Conservation (phyloP, 1,140 invertebrate species). For the Ceratosolen solmsi region DNA sequence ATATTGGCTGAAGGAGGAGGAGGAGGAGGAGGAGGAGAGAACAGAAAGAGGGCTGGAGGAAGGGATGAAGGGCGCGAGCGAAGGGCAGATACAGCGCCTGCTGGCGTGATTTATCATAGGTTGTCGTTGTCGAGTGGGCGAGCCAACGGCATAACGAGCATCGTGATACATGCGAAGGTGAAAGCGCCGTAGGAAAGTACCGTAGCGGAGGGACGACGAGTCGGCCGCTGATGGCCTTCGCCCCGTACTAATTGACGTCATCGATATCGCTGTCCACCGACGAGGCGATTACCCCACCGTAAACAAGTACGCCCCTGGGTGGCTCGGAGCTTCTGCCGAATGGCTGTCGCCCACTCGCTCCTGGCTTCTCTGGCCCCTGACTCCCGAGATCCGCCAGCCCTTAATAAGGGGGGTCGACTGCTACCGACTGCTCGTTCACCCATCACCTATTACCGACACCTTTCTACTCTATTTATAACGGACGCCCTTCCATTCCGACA, state of each 20-base stretch:
- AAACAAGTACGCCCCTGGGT: constrained; percentile 68
- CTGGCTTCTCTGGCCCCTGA: not conserved
- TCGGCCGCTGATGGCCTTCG: constrained; percentile 15
- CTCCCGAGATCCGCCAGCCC: constrained; percentile 38
- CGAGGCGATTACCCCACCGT: constrained; percentile 73
- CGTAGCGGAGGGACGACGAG: too few relatives aligned
- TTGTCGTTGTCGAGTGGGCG: constrained; percentile 23
- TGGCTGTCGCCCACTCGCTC: constrained; percentile 44
- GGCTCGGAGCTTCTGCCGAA: constrained; percentile 5
- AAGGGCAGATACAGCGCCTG: constrained; percentile 67
- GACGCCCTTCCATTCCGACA: not conserved
- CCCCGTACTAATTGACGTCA: constrained; percentile 71
- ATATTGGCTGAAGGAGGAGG: too few relatives aligned
- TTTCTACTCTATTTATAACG: not conserved
- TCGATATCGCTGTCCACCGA: constrained; percentile 73
- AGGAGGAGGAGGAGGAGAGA: too few relatives aligned
- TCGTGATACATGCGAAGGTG: constrained; percentile 21
- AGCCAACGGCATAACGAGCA: not conserved
- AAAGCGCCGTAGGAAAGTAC: too few relatives aligned
- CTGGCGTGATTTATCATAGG: constrained; percentile 72
- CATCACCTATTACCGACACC: not conserved
- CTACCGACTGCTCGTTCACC: not conserved
- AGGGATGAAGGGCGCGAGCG: not conserved
- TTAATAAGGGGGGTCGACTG: constrained; percentile 22
- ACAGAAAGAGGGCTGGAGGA: not conserved